Base-by-base conservation (phyloP, 2,113 vertebrate species). In the Rhea pennata region DNA sequence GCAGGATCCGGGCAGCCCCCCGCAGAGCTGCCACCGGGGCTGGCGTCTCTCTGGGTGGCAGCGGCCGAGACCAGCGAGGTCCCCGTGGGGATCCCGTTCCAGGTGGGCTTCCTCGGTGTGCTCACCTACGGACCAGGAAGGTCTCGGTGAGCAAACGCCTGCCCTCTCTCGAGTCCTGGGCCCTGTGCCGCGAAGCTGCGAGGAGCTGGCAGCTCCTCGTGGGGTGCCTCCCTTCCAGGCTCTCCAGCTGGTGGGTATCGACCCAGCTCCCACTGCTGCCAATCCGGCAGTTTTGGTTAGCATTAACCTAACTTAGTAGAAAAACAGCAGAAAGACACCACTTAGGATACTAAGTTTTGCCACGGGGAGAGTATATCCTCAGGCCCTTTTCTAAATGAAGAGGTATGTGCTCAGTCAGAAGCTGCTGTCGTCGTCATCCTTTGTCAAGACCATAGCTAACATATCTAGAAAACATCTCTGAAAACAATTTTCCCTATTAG, bases 21-120 rank as follows among this genome's bases (percentile, higher is more conserved):
- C 6, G 2, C 0, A 0, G 48, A 76, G 44, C 11, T 61, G 71
- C 40, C 44, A 21, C 10, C 0, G 4, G 23, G 19, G 6, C 36
- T 39, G 10, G 12, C 50, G 76, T 70, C 64, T 73, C 8, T 67
- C 27, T 59, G 24, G 33, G 46, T 29, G 65, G 16, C 72, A 71
- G 42, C 44, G 27, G 29, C 10, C 2, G 0, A 54, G 40, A 44
- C 12, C 58, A 39, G 40, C 5, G 58, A 71, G 74, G 84, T 29
- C 65, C 33, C 39, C 56, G 3, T 24, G 46, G 27, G 24, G 22
- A 59, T 46, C 31, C 42, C n/a, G 22, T 61, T 83, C 51, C 58
- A 75, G 61, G 26, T 16, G 62, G 31, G 72, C 82, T 78, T 88
- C 26, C 56, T 78, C 40, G 36, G 15, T 17, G 31, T 1, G 0